Percentiles rank a stretch among this genome's conserved stretches.
Evolutionary conservation across 1,140 invertebrate species (phyloP).

Genomic region (Globodera ellingtonae): DNA sequence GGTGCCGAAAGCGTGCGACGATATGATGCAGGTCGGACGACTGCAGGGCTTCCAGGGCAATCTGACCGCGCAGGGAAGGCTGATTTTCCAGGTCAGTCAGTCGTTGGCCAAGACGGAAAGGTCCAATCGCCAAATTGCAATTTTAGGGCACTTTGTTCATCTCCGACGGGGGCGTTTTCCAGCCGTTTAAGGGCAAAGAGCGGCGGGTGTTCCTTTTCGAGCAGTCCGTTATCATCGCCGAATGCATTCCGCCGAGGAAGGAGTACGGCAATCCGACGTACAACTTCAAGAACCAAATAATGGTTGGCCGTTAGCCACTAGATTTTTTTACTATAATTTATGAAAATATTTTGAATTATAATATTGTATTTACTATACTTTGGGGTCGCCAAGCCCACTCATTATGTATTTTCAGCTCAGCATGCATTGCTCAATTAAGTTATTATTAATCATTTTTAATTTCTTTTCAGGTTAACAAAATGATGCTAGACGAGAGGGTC

Average conservation of each 20-base stretch:
- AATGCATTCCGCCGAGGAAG: slow-evolving; percentile 73
- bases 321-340: not conserved
- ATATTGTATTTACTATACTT: too few relatives aligned
- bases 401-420: too few relatives aligned
- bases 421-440: not conserved
- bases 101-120: not conserved
- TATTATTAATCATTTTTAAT: slow-evolving; percentile 9
- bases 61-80: slow-evolving; percentile 93
- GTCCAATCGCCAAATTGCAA: slow-evolving; percentile 11
- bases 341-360: too few relatives aligned
- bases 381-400: too few relatives aligned
- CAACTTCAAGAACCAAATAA: slow-evolving; percentile 92
- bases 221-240: slow-evolving; percentile 72
- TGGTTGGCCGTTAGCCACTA: slow-evolving; percentile 72
- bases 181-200: slow-evolving; percentile 77
- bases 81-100: slow-evolving; percentile 76
- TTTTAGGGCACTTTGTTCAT: slow-evolving; percentile 78
- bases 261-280: slow-evolving; percentile 92
- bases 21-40: slow-evolving; percentile 97
- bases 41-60: slow-evolving; percentile 96
- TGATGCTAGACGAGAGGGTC: slow-evolving; percentile 56
- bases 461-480: slow-evolving; percentile 60
- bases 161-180: slow-evolving; percentile 68
- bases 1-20: slow-evolving; percentile 93
- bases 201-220: slow-evolving; percentile 96